These are phyloP conservation scores for Eubucco bourcierii DNA, from an alignment of 2,113 vertebrate genomes.

Conservation along the genomic window DNA sequence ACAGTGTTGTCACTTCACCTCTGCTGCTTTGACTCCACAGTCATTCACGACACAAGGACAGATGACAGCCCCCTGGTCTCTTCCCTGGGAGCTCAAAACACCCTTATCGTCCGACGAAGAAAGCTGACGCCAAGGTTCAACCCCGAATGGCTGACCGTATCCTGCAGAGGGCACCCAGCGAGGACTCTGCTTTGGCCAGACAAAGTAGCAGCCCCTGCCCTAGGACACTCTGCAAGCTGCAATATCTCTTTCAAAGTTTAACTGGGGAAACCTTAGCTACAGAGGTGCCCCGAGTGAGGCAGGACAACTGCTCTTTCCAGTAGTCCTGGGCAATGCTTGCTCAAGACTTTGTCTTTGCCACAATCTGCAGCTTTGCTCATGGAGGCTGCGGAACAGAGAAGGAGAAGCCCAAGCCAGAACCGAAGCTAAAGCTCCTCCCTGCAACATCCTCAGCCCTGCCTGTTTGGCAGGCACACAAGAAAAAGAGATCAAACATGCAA, in stretches of 20 bases:
- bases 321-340: neutral
- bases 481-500: neutral
- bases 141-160: rapidly evolving
- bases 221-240: neutral
- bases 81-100: neutral
- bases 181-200: no score
- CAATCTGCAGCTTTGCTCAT: neutral
- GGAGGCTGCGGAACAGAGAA: neutral
- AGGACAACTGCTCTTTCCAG: no score
- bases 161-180: rapidly evolving
- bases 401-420: neutral
- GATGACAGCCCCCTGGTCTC: neutral
- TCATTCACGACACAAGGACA: neutral
- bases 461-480: neutral
- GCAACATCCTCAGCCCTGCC: neutral
- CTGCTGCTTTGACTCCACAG: neutral
- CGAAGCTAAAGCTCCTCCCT: neutral
- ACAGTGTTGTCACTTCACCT: neutral
- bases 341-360: rapidly evolving
- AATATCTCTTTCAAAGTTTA: neutral
- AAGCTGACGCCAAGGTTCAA: rapidly evolving
- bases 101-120: rapidly evolving
- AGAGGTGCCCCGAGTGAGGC: rapidly evolving
- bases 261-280: neutral
- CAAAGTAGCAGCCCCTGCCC: neutral